Base-by-base conservation (phyloP, 2,888 invertebrate genomes). In the Acleris laterana region DNA sequence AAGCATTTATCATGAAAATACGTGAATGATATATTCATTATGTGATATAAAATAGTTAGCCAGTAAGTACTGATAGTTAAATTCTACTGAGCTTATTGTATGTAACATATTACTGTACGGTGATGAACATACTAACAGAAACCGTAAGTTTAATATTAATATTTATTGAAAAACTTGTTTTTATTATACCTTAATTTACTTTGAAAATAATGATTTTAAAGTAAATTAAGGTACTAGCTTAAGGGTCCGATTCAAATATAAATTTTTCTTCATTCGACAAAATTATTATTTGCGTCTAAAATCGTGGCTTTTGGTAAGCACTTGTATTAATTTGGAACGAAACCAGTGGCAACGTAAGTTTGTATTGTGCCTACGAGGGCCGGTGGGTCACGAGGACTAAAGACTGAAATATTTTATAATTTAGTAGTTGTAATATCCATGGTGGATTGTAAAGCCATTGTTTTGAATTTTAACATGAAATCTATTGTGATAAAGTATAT, bases 41-140 rank as follows among this genome's bases (percentile, higher is more conserved):
- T 92, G 92, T 92, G 92, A 92, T 92, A 92, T 92, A 91, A 84
- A 82, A 74, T 91, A 90, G 83, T 81, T 88, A 87, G 84, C 71
- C 76, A 75, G 63, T 87, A 87, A 87, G 83, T 82, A 75, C 75
- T 76, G 79, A 78, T 82, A 80, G 74, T 70, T 82, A 81, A 75
- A 76, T 77, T 66, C 68, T 65, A 74, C 72, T 76, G 74, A 81
- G 77, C 80, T 78, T 79, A 76, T 42, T 22, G 28, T 62, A 76
- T 77, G 74, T 66, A 84, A 81, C 83, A 81, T 73, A 69, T 64
- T 62, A 72, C 49, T 49, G 25, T 44, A 71, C 72, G 71, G 75
- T 76, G 80, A 77, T 77, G 72, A 81, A 77, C 73, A 75, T 82
- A 79, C 79, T 79, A 79, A 80, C 79, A 80, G 74, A 74, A 77